These are phyloP conservation scores for Rambutsinella grinnellia DNA, from an alignment of 2,888 invertebrate species.

Conservation along the genomic window DNA sequence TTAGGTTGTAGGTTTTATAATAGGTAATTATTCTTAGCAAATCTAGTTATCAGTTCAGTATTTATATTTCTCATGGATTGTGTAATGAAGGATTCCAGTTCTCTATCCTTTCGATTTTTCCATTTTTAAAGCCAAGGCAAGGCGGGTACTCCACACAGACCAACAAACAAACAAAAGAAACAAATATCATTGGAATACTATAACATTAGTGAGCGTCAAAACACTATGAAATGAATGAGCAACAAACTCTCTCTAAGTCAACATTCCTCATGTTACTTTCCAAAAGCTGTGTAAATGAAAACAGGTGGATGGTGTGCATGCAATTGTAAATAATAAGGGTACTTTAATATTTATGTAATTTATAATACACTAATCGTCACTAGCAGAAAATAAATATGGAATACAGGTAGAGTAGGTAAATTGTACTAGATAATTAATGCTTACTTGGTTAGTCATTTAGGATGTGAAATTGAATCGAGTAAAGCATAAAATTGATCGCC, in stretches of 20 bases:
- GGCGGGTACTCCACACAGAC: slow-evolving; percentile 21
- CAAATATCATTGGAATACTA: too few species aligned
- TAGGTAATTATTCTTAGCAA: too few species aligned
- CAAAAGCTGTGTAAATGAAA: slow-evolving; percentile 58
- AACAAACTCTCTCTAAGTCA: slow-evolving; percentile 52
- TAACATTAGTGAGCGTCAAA: slow-evolving; percentile 7
- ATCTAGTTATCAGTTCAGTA: too few species aligned
- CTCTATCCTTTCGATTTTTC: slow-evolving; percentile 40
- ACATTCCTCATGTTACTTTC: slow-evolving; percentile 66
- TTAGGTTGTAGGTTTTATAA: too few species aligned
- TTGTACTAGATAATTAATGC: too few species aligned
- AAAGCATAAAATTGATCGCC: too few species aligned
- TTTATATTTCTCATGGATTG: too few species aligned
- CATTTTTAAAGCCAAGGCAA: slow-evolving; percentile 17
- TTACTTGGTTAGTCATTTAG: too few species aligned
- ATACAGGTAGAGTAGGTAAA: too few species aligned
- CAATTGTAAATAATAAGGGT: slow-evolving; percentile 35
- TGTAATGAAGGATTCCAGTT: background rate
- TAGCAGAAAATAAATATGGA: too few species aligned
- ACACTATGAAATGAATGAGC: slow-evolving; percentile 25
- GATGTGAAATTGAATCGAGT: too few species aligned
- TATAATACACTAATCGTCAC: too few species aligned
- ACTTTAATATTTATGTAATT: background rate
- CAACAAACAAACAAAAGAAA: background rate
- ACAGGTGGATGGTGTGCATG: slow-evolving; percentile 27